Base-by-base conservation (phyloP, 2,888 invertebrate genomes). In the Amblyteles armatorius region DNA sequence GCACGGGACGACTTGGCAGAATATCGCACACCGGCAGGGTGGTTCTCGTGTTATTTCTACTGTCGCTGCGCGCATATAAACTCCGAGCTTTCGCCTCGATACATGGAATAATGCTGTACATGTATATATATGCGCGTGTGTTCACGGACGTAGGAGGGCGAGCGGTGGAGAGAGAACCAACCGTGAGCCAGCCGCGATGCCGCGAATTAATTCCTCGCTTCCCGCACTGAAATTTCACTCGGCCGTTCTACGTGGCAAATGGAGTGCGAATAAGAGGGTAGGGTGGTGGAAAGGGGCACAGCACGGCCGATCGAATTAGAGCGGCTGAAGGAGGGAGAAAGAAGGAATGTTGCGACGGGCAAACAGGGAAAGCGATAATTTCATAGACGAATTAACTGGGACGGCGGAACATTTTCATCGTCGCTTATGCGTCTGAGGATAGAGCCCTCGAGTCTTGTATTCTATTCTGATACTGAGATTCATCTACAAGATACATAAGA, bases 161-260 rank as follows among this genome's bases (percentile, higher is more conserved):
- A 73, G 33, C 29, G 19, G 13, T 16, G 63, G 55, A 48, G 22
- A 40, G 60, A 69, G 73, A 74, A 40, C 36, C 29, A 52, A 40
- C 52, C 63, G 33, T 44, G 57, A 29, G 74, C 68, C 55, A 44
- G 65, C n/a, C 55, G 55, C 19, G 76, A 4, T 76, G 44, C 55
- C 48, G 69, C 65, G 76, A 83, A 83, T 79, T 76, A 79, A 79
- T 79, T 79, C 71, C 79, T 76, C 71, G 72, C 74, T 83, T 68
- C 40, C 63, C 69, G 55, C 79, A 63, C 50, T 76, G 71, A 76
- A 83, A 79, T 79, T 79, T 79, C 76, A 76, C 79, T 83, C 63
- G 76, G 74, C 52, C 76, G 79, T 65, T 79, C 52, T 71, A 65
- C 74, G 74, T 71, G 65, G 83, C 79, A 83, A 83, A 83, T 76